Conservation (phyloP, 64 coral and sea anemone species). For the Pachyseris speciosa region DNA sequence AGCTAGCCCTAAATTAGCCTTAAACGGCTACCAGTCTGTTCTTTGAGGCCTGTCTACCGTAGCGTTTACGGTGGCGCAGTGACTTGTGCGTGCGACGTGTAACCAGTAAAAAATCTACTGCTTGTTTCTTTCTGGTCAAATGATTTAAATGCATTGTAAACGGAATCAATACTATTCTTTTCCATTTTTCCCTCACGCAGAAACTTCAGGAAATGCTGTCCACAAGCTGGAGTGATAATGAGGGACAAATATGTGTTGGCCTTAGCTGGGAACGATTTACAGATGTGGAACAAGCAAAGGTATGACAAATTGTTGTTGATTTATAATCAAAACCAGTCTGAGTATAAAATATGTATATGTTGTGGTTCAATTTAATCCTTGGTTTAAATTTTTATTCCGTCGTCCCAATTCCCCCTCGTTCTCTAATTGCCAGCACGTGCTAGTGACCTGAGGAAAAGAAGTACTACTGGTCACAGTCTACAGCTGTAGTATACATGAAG, state of each 20-base stretch:
- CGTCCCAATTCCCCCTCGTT: not conserved
- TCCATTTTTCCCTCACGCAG: not conserved
- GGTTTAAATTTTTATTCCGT: not conserved
- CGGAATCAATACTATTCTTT: not conserved
- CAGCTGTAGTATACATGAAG: too few species aligned
- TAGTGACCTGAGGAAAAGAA: too few species aligned
- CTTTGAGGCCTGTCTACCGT: too few species aligned
- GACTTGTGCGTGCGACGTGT: too few species aligned
- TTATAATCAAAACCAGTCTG: not conserved
- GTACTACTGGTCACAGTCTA: conserved; percentile 1
- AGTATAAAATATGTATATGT: too few species aligned
- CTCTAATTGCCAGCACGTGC: too few species aligned
- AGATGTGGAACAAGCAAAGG: conserved; percentile 81
- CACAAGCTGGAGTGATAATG: conserved; percentile 57
- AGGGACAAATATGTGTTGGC: conserved; percentile 70
- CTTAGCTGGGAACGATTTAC: conserved; percentile 88
- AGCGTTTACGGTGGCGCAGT: too few species aligned
- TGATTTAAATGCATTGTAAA: not conserved
- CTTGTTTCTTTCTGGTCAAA: too few species aligned
- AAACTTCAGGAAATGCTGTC: conserved; percentile 48
- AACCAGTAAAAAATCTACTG: too few species aligned
- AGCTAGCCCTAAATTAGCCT: too few species aligned
- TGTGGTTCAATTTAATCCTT: too few species aligned
- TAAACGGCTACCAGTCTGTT: too few species aligned
- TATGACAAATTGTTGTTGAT: not conserved